Conservation (phyloP, 2,888 invertebrate genomes). For the Rhogogaster chlorosoma region DNA sequence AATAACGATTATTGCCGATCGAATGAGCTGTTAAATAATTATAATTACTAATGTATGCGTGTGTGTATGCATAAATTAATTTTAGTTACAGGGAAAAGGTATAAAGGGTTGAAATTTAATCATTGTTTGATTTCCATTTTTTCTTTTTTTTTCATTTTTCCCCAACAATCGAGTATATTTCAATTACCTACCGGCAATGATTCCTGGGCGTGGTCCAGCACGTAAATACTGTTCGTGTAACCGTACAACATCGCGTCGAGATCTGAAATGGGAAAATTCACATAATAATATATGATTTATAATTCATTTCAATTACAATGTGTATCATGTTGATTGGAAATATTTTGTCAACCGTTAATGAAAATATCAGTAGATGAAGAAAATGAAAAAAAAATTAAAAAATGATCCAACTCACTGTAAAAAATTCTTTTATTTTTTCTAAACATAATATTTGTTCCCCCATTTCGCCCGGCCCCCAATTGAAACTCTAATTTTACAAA, state of each 20-base stretch:
- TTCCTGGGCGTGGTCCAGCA: slow-evolving; percentile 75
- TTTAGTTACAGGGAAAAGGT: neutral
- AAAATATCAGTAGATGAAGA: too few relatives aligned
- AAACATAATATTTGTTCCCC: too few relatives aligned
- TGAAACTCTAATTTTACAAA: neutral
- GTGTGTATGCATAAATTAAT: neutral
- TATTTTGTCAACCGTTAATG: neutral
- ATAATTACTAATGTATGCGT: neutral
- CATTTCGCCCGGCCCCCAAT: neutral
- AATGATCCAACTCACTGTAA: too few relatives aligned
- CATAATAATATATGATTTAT: too few relatives aligned
- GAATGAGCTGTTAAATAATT: neutral
- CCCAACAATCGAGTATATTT: too few relatives aligned
- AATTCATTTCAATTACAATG: too few relatives aligned
- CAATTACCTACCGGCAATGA: slow-evolving; percentile 71
- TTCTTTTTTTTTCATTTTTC: neutral
- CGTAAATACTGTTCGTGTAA: slow-evolving; percentile 75
- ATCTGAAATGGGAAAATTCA: slow-evolving; percentile 68
- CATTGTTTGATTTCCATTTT: neutral
- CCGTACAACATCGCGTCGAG: slow-evolving; percentile 76
- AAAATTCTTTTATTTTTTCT: too few relatives aligned
- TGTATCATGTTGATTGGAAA: too few relatives aligned
- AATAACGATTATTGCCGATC: neutral
- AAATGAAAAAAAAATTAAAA: too few relatives aligned
- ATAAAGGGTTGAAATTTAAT: neutral